Evolutionary conservation across 2,113 vertebrate genomes (phyloP).

Genomic region (Trogon surrucura): DNA sequence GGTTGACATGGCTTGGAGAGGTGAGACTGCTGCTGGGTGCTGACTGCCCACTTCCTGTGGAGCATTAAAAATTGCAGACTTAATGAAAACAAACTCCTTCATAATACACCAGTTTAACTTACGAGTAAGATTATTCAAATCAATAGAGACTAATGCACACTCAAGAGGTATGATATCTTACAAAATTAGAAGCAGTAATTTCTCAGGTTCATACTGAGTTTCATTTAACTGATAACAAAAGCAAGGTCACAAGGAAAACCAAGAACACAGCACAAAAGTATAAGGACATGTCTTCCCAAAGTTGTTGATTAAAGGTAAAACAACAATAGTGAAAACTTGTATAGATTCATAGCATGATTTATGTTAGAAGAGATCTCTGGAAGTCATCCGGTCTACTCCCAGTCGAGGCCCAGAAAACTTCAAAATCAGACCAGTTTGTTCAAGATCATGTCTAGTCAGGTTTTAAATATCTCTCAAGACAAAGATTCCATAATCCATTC

Average conservation of each 20-base stretch:
- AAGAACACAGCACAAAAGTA: background rate
- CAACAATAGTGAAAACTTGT: background rate
- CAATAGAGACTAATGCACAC: background rate
- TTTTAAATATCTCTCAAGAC: background rate
- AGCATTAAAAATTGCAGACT: background rate
- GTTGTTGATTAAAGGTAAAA: background rate
- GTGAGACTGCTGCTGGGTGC: conserved; percentile 93
- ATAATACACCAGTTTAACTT: background rate
- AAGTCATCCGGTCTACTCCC: background rate
- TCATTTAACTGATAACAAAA: background rate
- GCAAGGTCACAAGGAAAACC: background rate
- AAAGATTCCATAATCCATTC: background rate
- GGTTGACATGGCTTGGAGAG: conserved; percentile 92
- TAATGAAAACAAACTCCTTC: background rate
- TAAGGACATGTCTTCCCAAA: background rate
- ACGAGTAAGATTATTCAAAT: background rate
- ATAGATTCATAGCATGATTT: background rate
- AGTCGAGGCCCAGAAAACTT: too few relatives aligned
- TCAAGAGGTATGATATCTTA: background rate
- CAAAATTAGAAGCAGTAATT: background rate
- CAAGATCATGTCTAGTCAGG: background rate
- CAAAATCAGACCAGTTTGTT: background rate
- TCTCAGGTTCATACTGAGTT: background rate
- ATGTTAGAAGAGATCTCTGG: background rate
- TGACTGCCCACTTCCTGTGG: conserved; percentile 90